A percentile compares a stretch with the other conserved stretches of the same genome.
These are phyloP conservation scores for Turdus rufiventris DNA, from an alignment of 2,113 vertebrate genomes.

Conservation along the genomic window DNA sequence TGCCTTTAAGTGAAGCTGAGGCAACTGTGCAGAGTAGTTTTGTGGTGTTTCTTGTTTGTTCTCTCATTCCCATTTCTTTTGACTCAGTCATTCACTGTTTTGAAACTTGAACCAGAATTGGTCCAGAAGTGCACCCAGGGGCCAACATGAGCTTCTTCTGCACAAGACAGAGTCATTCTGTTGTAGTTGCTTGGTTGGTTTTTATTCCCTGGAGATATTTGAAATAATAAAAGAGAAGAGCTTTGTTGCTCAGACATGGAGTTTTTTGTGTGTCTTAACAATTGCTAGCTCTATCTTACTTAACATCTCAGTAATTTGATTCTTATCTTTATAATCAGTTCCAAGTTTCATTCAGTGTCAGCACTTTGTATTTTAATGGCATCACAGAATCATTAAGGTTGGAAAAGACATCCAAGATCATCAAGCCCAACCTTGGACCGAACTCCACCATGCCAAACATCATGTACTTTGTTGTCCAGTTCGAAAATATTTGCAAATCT, in stretches of 20 bases:
- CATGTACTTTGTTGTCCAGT: background rate
- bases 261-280: background rate
- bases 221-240: background rate
- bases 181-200: background rate
- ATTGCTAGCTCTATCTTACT: background rate
- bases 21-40: background rate
- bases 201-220: background rate
- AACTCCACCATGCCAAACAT: background rate
- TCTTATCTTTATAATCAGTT: background rate
- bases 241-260: background rate
- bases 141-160: background rate
- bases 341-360: background rate
- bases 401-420: background rate
- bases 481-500: background rate
- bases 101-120: background rate
- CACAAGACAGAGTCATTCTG: background rate
- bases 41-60: background rate
- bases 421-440: rapidly evolving
- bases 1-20: background rate
- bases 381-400: background rate
- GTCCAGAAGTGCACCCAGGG: rapidly evolving
- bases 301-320: background rate
- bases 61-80: background rate
- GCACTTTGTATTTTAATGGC: background rate
- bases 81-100: background rate